A percentile compares a stretch with the other conserved stretches of the same genome.
phyloP scores from a whole-genome alignment of 1,140 invertebrate species.

The Eumeta japonica region DNA sequence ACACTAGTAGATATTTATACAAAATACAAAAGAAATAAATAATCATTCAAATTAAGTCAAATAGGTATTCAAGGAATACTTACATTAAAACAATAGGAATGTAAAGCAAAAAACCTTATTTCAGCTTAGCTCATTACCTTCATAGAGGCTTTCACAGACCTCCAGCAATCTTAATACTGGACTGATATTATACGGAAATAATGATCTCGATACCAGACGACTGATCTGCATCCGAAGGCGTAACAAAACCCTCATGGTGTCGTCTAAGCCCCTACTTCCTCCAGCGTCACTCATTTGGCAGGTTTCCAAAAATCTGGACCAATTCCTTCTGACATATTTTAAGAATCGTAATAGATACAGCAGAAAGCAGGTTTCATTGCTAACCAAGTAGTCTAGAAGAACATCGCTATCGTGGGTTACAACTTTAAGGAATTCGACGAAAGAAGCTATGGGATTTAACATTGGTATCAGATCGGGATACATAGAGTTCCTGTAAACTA shows the following conservation, averaged over 20 bases:
- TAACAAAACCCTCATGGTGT: conserved; percentile 82
- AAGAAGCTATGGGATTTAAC: conserved; percentile 79
- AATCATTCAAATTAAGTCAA: too few relatives aligned
- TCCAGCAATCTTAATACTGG: conserved; percentile 81
- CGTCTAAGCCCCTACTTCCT: conserved; percentile 67
- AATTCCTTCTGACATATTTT: conserved; percentile 81
- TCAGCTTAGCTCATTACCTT: conserved; percentile 73
- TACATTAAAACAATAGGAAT: too few relatives aligned
- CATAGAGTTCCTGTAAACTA: conserved; percentile 76
- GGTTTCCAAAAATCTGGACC: conserved; percentile 76
- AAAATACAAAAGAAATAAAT: too few relatives aligned
- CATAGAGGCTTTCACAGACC: conserved; percentile 83
- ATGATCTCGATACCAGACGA: conserved; percentile 74
- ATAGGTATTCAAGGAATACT: too few relatives aligned
- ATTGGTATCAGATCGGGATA: conserved; percentile 75
- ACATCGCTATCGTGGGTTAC: conserved; percentile 82
- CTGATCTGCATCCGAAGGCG: conserved; percentile 77
- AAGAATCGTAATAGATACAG: conserved; percentile 82
- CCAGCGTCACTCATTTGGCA: conserved; percentile 63
- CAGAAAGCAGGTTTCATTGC: conserved; percentile 88
- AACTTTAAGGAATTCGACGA: conserved; percentile 79
- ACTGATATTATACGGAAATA: conserved; percentile 89
- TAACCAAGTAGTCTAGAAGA: conserved; percentile 82
- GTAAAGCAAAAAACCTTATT: conserved; percentile 4
- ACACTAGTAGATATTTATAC: too few relatives aligned